Evolutionary conservation across 2,797 vertebrate species (phyloP).

Genomic region (Chiloscyllium punctatum): DNA sequence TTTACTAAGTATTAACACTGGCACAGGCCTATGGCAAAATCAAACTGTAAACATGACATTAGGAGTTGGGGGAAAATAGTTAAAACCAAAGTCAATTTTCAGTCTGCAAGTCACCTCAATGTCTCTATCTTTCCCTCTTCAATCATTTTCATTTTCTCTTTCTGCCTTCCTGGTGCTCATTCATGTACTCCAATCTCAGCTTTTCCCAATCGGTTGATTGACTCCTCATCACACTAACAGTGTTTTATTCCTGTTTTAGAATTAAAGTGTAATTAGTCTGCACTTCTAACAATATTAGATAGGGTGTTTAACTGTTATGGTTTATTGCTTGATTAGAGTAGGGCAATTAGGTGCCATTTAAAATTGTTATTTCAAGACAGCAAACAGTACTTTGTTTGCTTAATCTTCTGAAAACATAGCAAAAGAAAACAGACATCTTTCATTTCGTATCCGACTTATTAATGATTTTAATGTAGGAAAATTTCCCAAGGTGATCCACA

Average conservation of each 20-base stretch:
- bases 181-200: not conserved
- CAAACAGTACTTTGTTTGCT: not conserved
- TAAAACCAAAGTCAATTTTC: not conserved
- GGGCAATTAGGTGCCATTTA: not conserved
- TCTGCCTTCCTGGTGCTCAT: not conserved
- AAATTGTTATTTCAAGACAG: not conserved
- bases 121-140: not conserved
- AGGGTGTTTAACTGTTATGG: not conserved
- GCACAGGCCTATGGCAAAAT: not conserved
- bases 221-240: not conserved
- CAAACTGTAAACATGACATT: not conserved
- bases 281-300: conserved; percentile 9
- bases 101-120: not conserved
- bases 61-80: not conserved
- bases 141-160: not conserved
- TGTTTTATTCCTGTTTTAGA: conserved; percentile 1
- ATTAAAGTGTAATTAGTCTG: not conserved
- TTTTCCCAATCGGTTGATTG: not conserved
- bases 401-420: not conserved
- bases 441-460: not conserved
- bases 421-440: not conserved
- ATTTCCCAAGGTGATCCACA: not conserved
- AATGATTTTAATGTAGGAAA: not conserved
- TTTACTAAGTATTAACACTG: not conserved
- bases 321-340: not conserved